A percentile compares a stretch with the other conserved stretches of the same genome.
Conservation (phyloP, 2,113 vertebrate genomes). For the Plecotus auritus region DNA sequence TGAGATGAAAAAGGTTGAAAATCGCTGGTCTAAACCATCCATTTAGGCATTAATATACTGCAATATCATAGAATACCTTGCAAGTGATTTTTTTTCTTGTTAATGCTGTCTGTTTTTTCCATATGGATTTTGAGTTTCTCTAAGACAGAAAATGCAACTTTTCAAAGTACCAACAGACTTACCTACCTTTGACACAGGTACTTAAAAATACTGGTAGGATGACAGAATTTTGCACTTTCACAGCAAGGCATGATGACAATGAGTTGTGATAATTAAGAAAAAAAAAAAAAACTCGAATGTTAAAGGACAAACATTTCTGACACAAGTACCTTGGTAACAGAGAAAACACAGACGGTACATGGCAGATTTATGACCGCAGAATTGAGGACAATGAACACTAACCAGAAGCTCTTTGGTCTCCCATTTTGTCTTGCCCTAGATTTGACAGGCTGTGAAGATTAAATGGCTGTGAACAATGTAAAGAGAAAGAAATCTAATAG, state of each 20-base stretch:
- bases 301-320: conserved; percentile 32
- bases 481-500: conserved; percentile 48
- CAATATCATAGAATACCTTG: background rate
- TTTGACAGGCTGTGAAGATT: conserved; percentile 26
- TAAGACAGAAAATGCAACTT: background rate
- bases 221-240: background rate
- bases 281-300: background rate
- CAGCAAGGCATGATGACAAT: background rate
- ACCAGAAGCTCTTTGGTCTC: conserved; percentile 28
- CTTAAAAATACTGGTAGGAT: conserved; percentile 27
- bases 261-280: conserved; percentile 16
- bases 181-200: conserved; percentile 27
- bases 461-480: conserved; percentile 34
- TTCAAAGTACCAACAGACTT: background rate
- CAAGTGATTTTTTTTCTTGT: background rate
- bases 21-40: background rate
- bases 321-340: conserved; percentile 26
- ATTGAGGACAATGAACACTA: background rate
- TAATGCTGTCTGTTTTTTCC: background rate
- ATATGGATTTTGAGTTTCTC: background rate
- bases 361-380: background rate
- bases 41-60: background rate
- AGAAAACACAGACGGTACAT: conserved; percentile 31
- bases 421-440: conserved; percentile 25
- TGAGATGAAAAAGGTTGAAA: background rate